phyloP scores from a whole-genome alignment of 1,140 invertebrate genomes.

The Idris sp. region DNA sequence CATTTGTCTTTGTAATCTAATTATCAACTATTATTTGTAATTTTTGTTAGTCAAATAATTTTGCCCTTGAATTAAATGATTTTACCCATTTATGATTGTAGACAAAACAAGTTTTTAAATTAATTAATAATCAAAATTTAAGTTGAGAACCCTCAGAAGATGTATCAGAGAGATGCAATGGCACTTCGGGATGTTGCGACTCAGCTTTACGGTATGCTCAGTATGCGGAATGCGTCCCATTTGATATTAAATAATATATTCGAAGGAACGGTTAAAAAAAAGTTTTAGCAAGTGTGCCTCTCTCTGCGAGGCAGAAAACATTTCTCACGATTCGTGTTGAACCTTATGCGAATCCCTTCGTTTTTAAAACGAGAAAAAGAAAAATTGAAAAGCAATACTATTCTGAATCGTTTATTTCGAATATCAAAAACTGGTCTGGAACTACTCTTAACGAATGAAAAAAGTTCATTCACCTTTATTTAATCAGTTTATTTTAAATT shows the following conservation, averaged over 20 bases:
- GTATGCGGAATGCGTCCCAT: constrained; percentile 73
- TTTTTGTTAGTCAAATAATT: no score
- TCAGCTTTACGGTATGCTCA: constrained; percentile 70
- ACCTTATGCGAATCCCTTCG: constrained; percentile 52
- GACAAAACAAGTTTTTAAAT: no score
- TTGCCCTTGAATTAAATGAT: no score
- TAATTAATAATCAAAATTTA: background rate
- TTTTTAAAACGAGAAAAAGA: constrained; percentile 31
- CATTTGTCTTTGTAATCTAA: background rate
- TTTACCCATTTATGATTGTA: no score
- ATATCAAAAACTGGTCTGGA: background rate
- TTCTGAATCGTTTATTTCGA: constrained; percentile 24
- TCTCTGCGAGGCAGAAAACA: constrained; percentile 53
- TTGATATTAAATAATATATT: constrained; percentile 78
- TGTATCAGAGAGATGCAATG: constrained; percentile 65
- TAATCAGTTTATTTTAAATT: no score
- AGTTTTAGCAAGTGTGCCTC: constrained; percentile 62
- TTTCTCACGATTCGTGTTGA: constrained; percentile 66
- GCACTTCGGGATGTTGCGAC: constrained; percentile 64
- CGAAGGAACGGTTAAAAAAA: constrained; percentile 56
- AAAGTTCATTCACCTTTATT: constrained; percentile 5
- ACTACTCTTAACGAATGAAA: background rate
- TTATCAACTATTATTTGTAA: no score
- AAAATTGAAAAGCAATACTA: constrained; percentile 17
- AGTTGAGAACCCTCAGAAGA: constrained; percentile 71